These are phyloP conservation scores for Albula glossodonta DNA, from an alignment of 2,113 vertebrate genomes.

Conservation along the genomic window DNA sequence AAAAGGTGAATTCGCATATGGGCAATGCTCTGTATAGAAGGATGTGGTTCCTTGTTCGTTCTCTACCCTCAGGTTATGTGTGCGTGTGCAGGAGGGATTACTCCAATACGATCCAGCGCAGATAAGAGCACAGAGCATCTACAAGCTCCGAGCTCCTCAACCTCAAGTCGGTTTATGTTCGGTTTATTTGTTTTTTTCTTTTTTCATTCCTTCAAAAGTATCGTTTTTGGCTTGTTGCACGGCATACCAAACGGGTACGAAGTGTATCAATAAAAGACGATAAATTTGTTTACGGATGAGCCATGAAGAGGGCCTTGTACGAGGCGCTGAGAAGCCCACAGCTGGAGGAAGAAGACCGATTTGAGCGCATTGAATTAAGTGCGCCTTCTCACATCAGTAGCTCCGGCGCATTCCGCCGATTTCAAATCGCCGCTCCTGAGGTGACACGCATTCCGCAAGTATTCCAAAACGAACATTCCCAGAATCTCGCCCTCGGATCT, in stretches of 20 bases:
- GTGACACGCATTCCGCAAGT: constrained; percentile 55
- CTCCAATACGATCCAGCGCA: not conserved
- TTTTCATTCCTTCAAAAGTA: not conserved
- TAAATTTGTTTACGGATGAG: not conserved
- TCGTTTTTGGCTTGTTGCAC: not conserved
- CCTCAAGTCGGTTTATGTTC: not conserved
- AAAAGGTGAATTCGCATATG: not conserved
- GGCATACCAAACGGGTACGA: not conserved
- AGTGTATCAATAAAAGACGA: not conserved
- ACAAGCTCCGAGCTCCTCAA: not conserved
- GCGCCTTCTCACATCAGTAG: constrained; percentile 24
- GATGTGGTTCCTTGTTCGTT: constrained; percentile 33
- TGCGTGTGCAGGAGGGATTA: not conserved
- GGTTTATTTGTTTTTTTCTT: not conserved
- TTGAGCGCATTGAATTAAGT: not conserved
- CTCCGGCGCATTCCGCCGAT: constrained; percentile 58
- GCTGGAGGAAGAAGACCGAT: not conserved
- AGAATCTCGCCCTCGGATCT: constrained; percentile 41
- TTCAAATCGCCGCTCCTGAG: constrained; percentile 53
- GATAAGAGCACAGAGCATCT: too few species aligned
- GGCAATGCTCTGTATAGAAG: too few species aligned
- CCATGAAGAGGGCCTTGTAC: not conserved
- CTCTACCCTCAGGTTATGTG: not conserved
- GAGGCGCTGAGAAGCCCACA: constrained; percentile 6
- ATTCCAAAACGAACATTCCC: constrained; percentile 52